phyloP scores from a whole-genome alignment of 2,113 vertebrate genomes.

The Odocoileus virginianus region DNA sequence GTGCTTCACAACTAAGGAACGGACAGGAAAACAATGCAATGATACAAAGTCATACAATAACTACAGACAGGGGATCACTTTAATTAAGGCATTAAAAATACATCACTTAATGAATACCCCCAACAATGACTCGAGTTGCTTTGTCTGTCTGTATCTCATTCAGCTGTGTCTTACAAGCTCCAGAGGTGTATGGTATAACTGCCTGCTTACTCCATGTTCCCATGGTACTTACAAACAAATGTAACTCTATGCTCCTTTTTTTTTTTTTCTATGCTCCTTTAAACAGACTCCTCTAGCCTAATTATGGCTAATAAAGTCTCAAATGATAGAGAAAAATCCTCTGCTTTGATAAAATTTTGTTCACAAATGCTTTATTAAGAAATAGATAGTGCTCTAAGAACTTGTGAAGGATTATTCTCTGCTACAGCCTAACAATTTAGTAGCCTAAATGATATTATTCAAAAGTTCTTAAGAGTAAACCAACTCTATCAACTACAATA shows the following conservation, averaged over 20 bases:
- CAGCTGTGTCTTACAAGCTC: neutral
- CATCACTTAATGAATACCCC: neutral
- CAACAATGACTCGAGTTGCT: neutral
- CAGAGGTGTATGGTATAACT: neutral
- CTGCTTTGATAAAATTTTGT: slow-evolving; percentile 6
- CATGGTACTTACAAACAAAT: neutral
- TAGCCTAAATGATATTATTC: neutral
- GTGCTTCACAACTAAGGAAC: slow-evolving; percentile 81
- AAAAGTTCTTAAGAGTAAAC: neutral
- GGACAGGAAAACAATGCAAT: neutral
- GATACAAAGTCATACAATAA: neutral
- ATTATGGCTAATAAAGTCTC: neutral
- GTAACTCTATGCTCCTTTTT: neutral
- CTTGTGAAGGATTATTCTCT: neutral
- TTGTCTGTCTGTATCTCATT: neutral
- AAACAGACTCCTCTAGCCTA: neutral
- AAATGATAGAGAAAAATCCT: neutral
- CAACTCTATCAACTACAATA: neutral
- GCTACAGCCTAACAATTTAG: neutral
- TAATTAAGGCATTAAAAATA: neutral
- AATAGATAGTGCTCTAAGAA: neutral
- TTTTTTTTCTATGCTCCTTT: neutral
- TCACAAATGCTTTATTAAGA: neutral
- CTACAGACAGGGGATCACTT: neutral
- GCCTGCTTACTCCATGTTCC: neutral